Conservation (phyloP, 2,113 vertebrate genomes). For the Ranitomeya imitator region DNA sequence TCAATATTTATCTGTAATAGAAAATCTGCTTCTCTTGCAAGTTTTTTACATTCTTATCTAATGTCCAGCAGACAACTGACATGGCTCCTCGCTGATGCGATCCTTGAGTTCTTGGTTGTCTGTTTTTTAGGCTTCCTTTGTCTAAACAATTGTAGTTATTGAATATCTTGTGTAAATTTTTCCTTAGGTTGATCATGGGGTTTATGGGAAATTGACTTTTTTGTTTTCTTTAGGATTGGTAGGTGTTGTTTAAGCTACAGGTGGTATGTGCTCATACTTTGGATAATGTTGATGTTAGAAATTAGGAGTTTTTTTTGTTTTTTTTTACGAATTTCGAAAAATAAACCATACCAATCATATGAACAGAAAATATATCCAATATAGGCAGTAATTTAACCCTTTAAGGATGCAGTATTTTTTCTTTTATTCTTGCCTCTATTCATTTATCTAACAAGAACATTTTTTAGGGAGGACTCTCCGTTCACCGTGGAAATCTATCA, state of each 20-base stretch:
- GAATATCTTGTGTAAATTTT: conserved; percentile 11
- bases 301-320: not conserved
- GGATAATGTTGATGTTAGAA: not conserved
- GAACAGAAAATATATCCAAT: not conserved
- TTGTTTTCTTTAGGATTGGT: not conserved
- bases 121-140: conserved; percentile 17
- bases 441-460: no score
- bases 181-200: not conserved
- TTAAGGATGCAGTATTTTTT: not conserved
- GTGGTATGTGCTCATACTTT: not conserved
- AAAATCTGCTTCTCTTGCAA: conserved; percentile 28
- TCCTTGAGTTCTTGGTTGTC: conserved; percentile 22
- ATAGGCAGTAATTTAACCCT: not conserved
- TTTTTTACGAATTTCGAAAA: not conserved
- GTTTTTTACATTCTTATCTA: conserved; percentile 17
- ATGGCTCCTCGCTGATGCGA: not conserved
- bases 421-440: not conserved
- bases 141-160: conserved; percentile 39
- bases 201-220: not conserved
- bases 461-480: no score
- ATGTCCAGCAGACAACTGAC: conserved; percentile 27
- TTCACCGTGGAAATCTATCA: no score
- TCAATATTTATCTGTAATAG: conserved; percentile 43
- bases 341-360: not conserved
- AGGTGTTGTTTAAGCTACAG: not conserved